Evolutionary conservation across 2,113 vertebrate species (phyloP).

Genomic region (Jacana jacana): DNA sequence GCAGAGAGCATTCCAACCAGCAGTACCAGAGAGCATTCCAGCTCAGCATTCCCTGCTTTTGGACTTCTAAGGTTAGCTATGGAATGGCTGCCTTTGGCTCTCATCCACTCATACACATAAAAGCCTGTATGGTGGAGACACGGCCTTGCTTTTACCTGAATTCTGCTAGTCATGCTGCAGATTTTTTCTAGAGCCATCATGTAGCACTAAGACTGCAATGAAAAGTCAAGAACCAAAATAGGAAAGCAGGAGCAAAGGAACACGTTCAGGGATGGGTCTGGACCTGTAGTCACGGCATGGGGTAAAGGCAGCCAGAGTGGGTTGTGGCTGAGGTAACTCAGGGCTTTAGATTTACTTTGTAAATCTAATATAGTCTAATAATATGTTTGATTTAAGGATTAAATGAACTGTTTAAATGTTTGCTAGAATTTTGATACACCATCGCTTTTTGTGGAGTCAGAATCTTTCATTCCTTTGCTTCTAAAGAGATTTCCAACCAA

Average conservation of each 20-base stretch:
- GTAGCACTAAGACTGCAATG: background rate
- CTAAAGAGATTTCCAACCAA: background rate
- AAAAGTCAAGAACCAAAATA: background rate
- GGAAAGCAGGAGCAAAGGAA: background rate
- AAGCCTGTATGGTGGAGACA: background rate
- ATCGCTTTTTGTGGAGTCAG: background rate
- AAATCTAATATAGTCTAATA: background rate
- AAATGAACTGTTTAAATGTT: background rate
- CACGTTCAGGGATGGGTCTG: background rate
- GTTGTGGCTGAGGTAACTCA: background rate
- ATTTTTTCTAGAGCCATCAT: background rate
- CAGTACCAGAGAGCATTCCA: background rate
- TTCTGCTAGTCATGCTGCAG: background rate
- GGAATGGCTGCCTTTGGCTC: background rate
- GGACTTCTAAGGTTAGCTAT: background rate
- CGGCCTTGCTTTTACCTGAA: background rate
- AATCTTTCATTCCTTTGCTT: background rate
- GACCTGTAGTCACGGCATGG: background rate
- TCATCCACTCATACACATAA: background rate
- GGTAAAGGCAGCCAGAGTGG: background rate
- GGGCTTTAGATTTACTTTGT: background rate
- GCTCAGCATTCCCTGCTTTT: background rate
- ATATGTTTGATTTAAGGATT: background rate
- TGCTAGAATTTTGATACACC: background rate
- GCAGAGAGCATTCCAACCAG: background rate